Evolutionary conservation across 2,797 vertebrate species (phyloP).

Genomic region (Clangula hyemalis): DNA sequence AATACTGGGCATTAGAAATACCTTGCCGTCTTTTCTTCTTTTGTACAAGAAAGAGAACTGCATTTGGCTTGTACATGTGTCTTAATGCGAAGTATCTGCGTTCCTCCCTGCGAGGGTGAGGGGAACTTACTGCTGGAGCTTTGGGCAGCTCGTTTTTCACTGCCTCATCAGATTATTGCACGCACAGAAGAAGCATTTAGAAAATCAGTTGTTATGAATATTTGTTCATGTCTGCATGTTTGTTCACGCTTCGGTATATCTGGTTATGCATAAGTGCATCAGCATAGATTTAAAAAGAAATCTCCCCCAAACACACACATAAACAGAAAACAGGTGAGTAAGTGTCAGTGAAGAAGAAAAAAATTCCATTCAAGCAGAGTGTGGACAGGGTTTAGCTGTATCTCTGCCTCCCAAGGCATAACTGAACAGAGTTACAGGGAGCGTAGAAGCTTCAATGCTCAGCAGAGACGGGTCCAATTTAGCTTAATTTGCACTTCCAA

Average conservation of each 20-base stretch:
- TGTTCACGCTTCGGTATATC: not conserved
- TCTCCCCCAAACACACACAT: not conserved
- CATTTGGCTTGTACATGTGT: not conserved
- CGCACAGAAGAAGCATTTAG: not conserved
- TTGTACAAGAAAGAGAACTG: not conserved
- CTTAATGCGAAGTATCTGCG: not conserved
- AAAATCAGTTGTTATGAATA: not conserved
- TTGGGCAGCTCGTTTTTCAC: not conserved
- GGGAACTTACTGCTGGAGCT: not conserved
- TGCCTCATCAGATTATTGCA: not conserved
- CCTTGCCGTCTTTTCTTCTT: not conserved
- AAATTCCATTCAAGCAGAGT: not conserved
- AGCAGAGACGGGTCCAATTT: not conserved
- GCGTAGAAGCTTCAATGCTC: not conserved
- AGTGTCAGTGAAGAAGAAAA: not conserved
- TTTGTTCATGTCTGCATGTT: not conserved
- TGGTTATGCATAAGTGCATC: not conserved
- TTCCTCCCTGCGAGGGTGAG: not conserved
- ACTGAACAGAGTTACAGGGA: not conserved
- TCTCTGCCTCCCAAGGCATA: too few relatives aligned
- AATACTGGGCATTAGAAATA: not conserved
- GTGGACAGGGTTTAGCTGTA: not conserved
- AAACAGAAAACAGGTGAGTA: conserved; percentile 9
- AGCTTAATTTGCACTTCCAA: not conserved
- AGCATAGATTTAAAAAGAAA: not conserved